Conservation (phyloP, 2,113 vertebrate genomes). For the Zootoca vivipara region DNA sequence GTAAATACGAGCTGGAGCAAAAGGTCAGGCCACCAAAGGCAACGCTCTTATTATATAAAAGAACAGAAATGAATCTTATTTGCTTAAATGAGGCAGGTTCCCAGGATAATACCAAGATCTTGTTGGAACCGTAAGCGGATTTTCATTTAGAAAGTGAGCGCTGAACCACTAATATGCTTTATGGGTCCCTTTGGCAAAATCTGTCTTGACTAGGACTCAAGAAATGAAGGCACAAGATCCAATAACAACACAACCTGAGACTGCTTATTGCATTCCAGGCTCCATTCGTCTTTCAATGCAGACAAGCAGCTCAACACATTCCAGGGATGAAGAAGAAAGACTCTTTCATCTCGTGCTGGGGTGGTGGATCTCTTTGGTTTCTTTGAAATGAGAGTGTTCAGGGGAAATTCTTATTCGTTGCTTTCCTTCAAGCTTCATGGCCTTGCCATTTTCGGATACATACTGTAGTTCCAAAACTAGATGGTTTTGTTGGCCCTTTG, state of each 20-base stretch:
- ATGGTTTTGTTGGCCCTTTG: not conserved
- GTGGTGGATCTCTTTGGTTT: not conserved
- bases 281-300: slow-evolving; percentile 55
- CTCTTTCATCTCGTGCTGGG: not conserved
- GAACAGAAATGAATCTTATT: slow-evolving; percentile 37
- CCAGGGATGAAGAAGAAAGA: slow-evolving; percentile 19
- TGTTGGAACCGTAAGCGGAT: slow-evolving; percentile 1
- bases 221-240: slow-evolving; percentile 65
- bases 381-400: accelerated
- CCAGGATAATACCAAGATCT: slow-evolving; percentile 6
- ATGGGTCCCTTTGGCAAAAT: slow-evolving; percentile 60
- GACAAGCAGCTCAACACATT: slow-evolving; percentile 42
- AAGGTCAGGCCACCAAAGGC: slow-evolving; percentile 26
- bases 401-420: not conserved
- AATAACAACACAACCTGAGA: slow-evolving; percentile 69
- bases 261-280: slow-evolving; percentile 53
- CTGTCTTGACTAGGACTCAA: slow-evolving; percentile 60
- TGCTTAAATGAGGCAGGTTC: slow-evolving; percentile 18
- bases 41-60: slow-evolving; percentile 19
- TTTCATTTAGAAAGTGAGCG: slow-evolving; percentile 49
- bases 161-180: slow-evolving; percentile 63
- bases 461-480: not conserved
- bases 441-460: not conserved
- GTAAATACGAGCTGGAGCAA: accelerated
- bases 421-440: not conserved